Evolutionary conservation across 2,888 invertebrate genomes (phyloP).

Genomic region (Andrena praecox): DNA sequence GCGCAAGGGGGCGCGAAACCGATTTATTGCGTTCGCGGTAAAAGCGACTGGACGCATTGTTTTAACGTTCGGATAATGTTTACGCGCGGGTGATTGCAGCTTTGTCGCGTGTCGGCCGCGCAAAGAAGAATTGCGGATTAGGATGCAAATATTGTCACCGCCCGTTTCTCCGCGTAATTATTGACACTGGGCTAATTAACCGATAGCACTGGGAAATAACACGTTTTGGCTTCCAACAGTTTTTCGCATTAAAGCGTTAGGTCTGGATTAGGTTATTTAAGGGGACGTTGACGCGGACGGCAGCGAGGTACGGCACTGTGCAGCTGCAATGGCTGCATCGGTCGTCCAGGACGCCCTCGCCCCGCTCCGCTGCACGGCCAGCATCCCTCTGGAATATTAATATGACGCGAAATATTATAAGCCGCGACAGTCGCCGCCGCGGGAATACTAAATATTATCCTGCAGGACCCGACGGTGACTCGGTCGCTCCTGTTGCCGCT

Average conservation of each 20-base stretch:
- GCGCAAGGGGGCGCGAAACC: slow-evolving; percentile 1
- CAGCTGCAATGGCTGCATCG: slow-evolving; percentile 63
- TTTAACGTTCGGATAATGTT: slow-evolving; percentile 49
- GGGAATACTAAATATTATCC: slow-evolving; percentile 84
- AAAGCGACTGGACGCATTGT: slow-evolving; percentile 37
- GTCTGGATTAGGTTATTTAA: too few relatives aligned
- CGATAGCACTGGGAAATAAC: not conserved
- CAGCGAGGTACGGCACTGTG: slow-evolving; percentile 43
- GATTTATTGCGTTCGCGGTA: slow-evolving; percentile 40
- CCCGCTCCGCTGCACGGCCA: slow-evolving; percentile 62
- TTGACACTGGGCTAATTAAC: slow-evolving; percentile 24
- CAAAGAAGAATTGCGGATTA: slow-evolving; percentile 36
- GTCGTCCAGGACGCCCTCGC: slow-evolving; percentile 48
- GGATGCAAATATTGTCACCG: slow-evolving; percentile 24
- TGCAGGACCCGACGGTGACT: slow-evolving; percentile 65
- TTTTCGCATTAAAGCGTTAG: too few relatives aligned
- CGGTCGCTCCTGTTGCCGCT: slow-evolving; percentile 58
- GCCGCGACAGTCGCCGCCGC: slow-evolving; percentile 83
- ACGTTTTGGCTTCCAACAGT: too few relatives aligned
- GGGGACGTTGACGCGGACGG: not conserved
- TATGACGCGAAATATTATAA: slow-evolving; percentile 85
- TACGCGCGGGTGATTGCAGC: slow-evolving; percentile 25
- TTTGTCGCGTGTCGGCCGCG: slow-evolving; percentile 28
- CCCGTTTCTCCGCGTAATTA: slow-evolving; percentile 13
- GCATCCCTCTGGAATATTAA: slow-evolving; percentile 84